These are phyloP conservation scores for Augiades crinisus DNA, from an alignment of 2,888 invertebrate genomes.

Conservation along the genomic window DNA sequence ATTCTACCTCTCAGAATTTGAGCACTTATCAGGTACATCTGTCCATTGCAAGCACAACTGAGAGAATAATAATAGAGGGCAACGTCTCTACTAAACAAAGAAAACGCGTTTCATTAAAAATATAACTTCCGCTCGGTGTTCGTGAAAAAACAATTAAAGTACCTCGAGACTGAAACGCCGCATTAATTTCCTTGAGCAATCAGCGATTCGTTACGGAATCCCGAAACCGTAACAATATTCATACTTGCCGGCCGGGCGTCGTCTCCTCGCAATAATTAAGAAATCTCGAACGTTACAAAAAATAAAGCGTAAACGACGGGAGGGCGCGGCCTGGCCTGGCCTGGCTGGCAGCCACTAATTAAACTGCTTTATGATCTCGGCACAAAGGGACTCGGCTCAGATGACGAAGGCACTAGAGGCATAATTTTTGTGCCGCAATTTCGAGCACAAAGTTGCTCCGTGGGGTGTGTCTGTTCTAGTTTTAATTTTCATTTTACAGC, in stretches of 20 bases:
- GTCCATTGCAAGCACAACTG: too few relatives aligned
- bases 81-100: too few relatives aligned
- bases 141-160: neutral
- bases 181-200: constrained; percentile 5
- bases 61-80: too few relatives aligned
- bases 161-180: neutral
- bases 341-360: constrained; percentile 7
- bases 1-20: too few relatives aligned
- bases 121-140: too few relatives aligned
- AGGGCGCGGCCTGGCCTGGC: neutral
- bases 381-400: constrained; percentile 6
- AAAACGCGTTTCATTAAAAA: too few relatives aligned
- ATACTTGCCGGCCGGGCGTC: constrained; percentile 4
- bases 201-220: constrained; percentile 1
- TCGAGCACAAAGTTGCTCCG: constrained; percentile 23
- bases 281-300: constrained; percentile 17
- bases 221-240: neutral
- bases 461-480: constrained; percentile 29
- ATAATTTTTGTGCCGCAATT: constrained; percentile 21
- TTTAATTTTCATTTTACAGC: constrained; percentile 35
- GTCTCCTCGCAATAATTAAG: constrained; percentile 22
- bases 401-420: neutral
- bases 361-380: constrained; percentile 16
- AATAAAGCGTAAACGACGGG: constrained; percentile 17
- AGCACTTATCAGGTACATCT: too few relatives aligned